These are phyloP conservation scores for Rutilus rutilus DNA, from an alignment of 2,113 vertebrate genomes.

Conservation along the genomic window DNA sequence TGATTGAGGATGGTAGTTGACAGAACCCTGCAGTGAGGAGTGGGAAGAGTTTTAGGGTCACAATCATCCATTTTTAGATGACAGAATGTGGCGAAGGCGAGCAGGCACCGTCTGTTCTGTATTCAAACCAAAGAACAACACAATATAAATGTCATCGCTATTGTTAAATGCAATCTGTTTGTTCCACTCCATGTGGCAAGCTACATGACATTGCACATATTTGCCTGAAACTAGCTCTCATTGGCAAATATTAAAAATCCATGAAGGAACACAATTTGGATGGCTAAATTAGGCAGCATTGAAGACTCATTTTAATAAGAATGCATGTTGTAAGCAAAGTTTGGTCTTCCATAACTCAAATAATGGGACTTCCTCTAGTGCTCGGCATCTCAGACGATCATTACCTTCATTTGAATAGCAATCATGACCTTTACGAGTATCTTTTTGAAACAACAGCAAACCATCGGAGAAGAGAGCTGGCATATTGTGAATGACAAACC, in stretches of 20 bases:
- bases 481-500: background rate
- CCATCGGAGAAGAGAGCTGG: background rate
- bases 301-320: conserved; percentile 57
- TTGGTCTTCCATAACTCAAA: conserved; percentile 29
- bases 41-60: conserved; percentile 28
- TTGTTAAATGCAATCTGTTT: conserved; percentile 61
- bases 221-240: conserved; percentile 55
- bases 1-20: background rate
- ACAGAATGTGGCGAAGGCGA: conserved; percentile 19
- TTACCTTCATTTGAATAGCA: conserved; percentile 24
- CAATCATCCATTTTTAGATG: conserved; percentile 33
- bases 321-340: conserved; percentile 25
- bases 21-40: conserved; percentile 6
- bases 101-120: conserved; percentile 19
- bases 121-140: conserved; percentile 41
- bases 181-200: conserved; percentile 46
- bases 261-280: conserved; percentile 49
- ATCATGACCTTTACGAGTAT: background rate
- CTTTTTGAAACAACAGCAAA: background rate
- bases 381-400: background rate
- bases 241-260: conserved; percentile 57
- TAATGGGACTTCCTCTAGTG: conserved; percentile 13
- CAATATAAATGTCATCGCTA: conserved; percentile 63
- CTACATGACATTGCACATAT: conserved; percentile 36
- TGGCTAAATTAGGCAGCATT: conserved; percentile 58